Base-by-base conservation (phyloP, 2,888 invertebrate genomes). In the Scaptomyza polygonia region DNA sequence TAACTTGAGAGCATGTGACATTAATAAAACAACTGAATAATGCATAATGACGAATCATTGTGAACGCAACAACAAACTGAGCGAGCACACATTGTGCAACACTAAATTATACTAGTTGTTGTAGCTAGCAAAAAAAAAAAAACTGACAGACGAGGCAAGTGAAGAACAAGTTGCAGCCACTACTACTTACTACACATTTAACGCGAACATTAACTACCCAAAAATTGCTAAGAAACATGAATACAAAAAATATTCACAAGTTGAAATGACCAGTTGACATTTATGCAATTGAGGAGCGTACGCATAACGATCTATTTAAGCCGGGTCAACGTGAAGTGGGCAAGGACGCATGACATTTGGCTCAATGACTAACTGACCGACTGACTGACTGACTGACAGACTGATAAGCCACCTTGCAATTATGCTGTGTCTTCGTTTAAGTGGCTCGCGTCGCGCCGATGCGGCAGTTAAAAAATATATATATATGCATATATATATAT, bases 1-100 rank as follows among this genome's bases (percentile, higher is more conserved):
- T 66, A 76, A 61, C 81, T 76, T 67, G 65, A 79, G 72, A 70
- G 48, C 69, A 56, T 66, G 64, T 76, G 81, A 79, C 78, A 80
- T 80, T 75, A 78, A 75, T 75, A 67, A 39, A 57, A 34, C 59
- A 61, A 53, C 54, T 56, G 55, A 67, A 69, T 71, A 68, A 78
- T 77, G 74, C 67, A 79, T 79, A 77, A 77, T 77, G 77, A 77
- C 71, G 49, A 73, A 65, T 62, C 53, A 58, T 77, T 73, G 53
- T 36, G 59, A 39, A 45, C 64, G 54, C 25, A 25, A 25, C 25
- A 7, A 7, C 48, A 39, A 3, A 59, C 47, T 48, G 25, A n/a
- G n/a, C n/a, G n/a, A n/a, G n/a, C n/a, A n/a, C 40, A 43, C 18
- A 56, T 78, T 80, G 55, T 42, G 78, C 58, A 78, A 78, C 57